A percentile compares a stretch with the other conserved stretches of the same genome.
These are phyloP conservation scores for Scaptomyza tumidula DNA, from an alignment of 2,888 invertebrate genomes.

Conservation along the genomic window DNA sequence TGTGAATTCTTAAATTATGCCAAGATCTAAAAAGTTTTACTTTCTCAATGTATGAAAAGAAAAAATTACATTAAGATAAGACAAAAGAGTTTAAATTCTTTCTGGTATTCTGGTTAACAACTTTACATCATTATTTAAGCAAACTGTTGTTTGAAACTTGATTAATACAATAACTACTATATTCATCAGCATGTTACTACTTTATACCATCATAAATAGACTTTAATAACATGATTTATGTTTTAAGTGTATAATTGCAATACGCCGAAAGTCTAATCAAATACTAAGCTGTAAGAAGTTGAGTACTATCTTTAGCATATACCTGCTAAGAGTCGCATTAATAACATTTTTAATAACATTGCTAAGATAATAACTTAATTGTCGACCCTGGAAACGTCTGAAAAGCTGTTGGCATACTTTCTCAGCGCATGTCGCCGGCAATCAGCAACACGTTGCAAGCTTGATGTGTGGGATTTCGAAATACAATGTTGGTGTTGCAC, in stretches of 20 bases:
- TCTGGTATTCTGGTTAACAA: too few species aligned
- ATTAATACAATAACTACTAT: too few species aligned
- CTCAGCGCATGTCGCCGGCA: slow-evolving; percentile 47
- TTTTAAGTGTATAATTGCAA: too few species aligned
- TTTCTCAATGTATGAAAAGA: background rate
- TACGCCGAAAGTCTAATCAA: too few species aligned
- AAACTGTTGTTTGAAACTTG: too few species aligned
- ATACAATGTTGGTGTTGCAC: slow-evolving; percentile 50
- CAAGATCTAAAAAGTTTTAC: background rate
- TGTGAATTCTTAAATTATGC: background rate
- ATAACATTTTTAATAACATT: background rate
- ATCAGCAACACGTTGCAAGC: slow-evolving; percentile 3
- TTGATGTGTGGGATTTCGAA: slow-evolving; percentile 22
- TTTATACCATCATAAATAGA: background rate
- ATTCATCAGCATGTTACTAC: background rate
- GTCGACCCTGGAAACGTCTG: slow-evolving; percentile 3
- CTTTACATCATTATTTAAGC: too few species aligned
- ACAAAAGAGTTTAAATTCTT: too few species aligned
- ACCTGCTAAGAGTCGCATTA: background rate
- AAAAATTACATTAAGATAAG: too few species aligned
- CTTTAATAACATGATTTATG: too few species aligned
- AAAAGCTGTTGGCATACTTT: slow-evolving; percentile 66
- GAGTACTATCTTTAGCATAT: background rate
- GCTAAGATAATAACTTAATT: background rate
- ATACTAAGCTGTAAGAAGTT: background rate